Evolutionary conservation across 1,140 invertebrate species (phyloP), one percentile per base, ranked within the genome.

Genomic region (Eueides isabella): DNA sequence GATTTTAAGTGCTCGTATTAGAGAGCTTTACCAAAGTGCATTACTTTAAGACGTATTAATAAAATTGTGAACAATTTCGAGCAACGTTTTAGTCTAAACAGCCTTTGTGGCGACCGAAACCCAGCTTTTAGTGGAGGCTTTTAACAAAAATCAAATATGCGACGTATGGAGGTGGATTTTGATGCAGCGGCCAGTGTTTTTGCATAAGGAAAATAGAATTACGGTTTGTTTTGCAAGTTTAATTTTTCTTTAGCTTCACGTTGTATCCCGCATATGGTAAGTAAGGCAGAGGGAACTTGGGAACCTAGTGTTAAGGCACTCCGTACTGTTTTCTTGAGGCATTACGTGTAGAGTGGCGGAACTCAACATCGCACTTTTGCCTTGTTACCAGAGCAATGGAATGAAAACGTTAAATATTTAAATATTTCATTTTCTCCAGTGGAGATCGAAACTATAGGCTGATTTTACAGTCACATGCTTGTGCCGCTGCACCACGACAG

Each of bases 91-190:
- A 65, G 62, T 29, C 70, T 72, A 72, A 72, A 70, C 67, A 61
- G 41, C 67, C 67, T 75, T 70, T 75, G 61, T 41, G 44, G 73
- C 68, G 33, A 66, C 73, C 73, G 63, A 67, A 70, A 67, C 30
- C 35, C 62, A 75, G 73, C 73, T 75, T 75, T 75, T 75, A 75
- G 73, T 67, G 16, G 41, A 67, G 68, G 73, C 73, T 75, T 75
- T 75, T 75, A 75, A 67, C 73, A 75, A 75, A 75, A 75, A 75
- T 75, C 73, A 70, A 75, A 75, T 75, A 75, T 75, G 67, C 67
- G 62, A 38, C 28, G 73, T 23, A 7, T 38, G 28, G 29, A 65
- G 33, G 30, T 23, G 23, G 61, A 65, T 72, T 72, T 72, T 72
- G 62, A 72, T 72, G 33, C 61, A 63, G 61, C 29, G n/a, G n/a